These are phyloP conservation scores for Sebastes umbrosus DNA, from an alignment of 2,797 vertebrate genomes.

Conservation along the genomic window DNA sequence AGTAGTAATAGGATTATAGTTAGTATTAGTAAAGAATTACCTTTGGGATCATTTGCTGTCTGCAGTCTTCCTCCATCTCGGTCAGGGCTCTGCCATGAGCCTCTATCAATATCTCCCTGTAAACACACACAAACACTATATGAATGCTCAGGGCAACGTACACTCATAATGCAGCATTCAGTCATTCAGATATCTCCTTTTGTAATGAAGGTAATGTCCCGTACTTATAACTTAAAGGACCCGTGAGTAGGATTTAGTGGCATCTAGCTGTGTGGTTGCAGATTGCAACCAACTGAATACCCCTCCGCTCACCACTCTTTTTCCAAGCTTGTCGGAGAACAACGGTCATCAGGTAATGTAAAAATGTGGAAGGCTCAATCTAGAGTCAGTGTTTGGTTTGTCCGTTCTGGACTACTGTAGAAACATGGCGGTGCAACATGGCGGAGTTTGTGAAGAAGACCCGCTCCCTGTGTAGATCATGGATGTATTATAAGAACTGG, in stretches of 20 bases:
- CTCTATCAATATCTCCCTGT: conserved; percentile 81
- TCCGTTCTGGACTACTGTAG: not conserved
- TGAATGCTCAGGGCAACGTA: not conserved
- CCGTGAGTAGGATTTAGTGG: not conserved
- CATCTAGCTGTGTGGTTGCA: not conserved
- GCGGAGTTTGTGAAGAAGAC: not conserved
- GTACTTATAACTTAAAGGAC: not conserved
- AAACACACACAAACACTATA: conserved; percentile 19
- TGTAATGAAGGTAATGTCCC: not conserved
- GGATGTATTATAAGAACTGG: no score
- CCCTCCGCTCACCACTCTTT: not conserved
- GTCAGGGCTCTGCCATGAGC: conserved; percentile 82
- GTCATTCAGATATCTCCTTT: not conserved
- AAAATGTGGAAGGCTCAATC: not conserved
- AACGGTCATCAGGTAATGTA: not conserved
- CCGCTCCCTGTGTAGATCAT: not conserved
- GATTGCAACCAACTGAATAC: not conserved
- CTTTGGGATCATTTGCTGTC: conserved; percentile 59
- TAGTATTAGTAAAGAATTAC: conserved; percentile 18
- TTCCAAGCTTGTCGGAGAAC: not conserved
- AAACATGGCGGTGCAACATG: not conserved
- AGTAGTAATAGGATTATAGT: not conserved
- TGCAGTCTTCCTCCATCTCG: conserved; percentile 82
- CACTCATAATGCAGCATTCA: not conserved
- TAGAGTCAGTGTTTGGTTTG: not conserved